A percentile compares a stretch with the other conserved stretches of the same genome.
phyloP scores from a whole-genome alignment of 1,140 invertebrate genomes.

The Samia ricini region DNA sequence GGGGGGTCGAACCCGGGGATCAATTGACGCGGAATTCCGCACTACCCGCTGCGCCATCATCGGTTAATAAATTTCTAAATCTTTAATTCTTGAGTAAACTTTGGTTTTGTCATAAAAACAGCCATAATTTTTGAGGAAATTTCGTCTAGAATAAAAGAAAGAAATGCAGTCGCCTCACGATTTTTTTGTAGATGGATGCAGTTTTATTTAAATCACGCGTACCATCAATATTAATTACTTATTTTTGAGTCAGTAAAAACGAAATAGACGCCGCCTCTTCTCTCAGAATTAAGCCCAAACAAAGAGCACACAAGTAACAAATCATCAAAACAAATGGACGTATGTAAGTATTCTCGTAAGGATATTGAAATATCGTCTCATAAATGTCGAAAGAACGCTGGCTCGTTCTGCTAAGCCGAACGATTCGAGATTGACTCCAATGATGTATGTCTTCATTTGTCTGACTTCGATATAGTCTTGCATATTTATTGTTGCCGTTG shows the following conservation, averaged over 20 bases:
- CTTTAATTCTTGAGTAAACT: no score
- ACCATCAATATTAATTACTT: not conserved
- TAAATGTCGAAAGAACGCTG: conserved; percentile 55
- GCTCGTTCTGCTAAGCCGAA: conserved; percentile 57
- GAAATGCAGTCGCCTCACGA: no score
- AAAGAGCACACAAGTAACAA: not conserved
- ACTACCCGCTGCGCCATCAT: no score
- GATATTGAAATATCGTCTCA: conserved; percentile 71
- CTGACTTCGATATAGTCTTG: conserved; percentile 62
- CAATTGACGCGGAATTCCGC: no score
- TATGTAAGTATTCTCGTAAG: conserved; percentile 56
- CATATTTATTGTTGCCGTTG: conserved; percentile 23
- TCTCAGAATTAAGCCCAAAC: conserved; percentile 2
- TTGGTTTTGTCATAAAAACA: no score
- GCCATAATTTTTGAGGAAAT: no score
- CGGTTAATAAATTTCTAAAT: no score
- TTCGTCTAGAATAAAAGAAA: no score
- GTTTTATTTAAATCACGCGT: no score
- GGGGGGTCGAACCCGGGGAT: no score
- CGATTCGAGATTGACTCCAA: conserved; percentile 39
- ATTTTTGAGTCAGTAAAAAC: not conserved
- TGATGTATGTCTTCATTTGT: conserved; percentile 73
- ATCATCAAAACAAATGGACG: conserved; percentile 50
- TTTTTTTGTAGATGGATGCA: no score
- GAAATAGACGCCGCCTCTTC: not conserved